These are phyloP conservation scores for Rhabdomys dilectus DNA, from an alignment of 2,113 vertebrate genomes.

Conservation along the genomic window DNA sequence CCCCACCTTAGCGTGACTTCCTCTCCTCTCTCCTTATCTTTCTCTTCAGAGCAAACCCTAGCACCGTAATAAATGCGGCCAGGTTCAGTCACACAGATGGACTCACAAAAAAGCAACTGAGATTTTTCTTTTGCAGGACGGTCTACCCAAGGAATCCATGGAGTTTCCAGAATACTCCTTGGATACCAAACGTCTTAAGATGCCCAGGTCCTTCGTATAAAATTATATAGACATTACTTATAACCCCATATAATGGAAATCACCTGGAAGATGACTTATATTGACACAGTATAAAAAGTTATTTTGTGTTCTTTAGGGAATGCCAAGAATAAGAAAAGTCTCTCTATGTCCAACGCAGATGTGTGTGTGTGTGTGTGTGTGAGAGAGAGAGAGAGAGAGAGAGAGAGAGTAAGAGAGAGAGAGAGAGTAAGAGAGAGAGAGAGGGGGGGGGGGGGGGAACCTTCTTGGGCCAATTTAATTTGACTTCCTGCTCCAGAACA, in stretches of 20 bases:
- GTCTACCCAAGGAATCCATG: neutral
- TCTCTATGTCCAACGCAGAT: neutral
- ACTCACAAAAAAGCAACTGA: neutral
- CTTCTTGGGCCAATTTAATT: neutral
- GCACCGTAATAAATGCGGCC: neutral
- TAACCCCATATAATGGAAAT: neutral
- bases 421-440: no score
- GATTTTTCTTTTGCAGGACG: neutral
- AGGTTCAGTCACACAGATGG: neutral
- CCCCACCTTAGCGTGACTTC: neutral
- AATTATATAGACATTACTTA: neutral
- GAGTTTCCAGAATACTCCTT: neutral
- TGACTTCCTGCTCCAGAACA: neutral
- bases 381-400: no score
- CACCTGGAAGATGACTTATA: neutral
- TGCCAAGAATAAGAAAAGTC: neutral
- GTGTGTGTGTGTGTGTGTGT: neutral
- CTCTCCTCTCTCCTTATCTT: neutral
- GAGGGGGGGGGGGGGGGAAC: no score
- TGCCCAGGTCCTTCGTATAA: neutral
- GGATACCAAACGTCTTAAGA: neutral
- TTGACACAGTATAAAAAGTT: neutral
- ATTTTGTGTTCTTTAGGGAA: neutral
- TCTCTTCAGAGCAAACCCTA: constrained; percentile 42
- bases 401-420: no score